Evolutionary conservation across 2,113 vertebrate genomes (phyloP).

Genomic region (Cromileptes altivelis): DNA sequence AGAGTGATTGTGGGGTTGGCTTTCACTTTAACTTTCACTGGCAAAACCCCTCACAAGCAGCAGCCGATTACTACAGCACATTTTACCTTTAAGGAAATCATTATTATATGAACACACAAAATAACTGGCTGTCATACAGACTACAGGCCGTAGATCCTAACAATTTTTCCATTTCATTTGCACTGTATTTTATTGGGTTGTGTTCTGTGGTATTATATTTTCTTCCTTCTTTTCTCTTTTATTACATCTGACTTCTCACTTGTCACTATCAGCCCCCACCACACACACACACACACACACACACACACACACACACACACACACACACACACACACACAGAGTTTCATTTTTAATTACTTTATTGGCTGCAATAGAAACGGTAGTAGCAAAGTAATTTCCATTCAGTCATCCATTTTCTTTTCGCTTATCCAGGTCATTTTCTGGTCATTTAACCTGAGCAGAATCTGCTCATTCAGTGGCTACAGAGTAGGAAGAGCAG

Average conservation of each 20-base stretch:
- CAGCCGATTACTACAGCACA: too few species aligned
- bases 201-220: not conserved
- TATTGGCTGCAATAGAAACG: conserved; percentile 38
- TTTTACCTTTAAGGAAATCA: not conserved
- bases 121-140: not conserved
- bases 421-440: conserved; percentile 54
- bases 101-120: not conserved
- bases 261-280: not conserved
- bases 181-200: not conserved
- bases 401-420: conserved; percentile 29
- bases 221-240: conserved; percentile 7
- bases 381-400: conserved; percentile 31
- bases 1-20: too few species aligned
- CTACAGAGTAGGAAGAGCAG: not conserved
- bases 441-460: conserved; percentile 46
- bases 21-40: too few species aligned
- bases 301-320: conserved; percentile 12
- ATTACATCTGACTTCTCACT: not conserved
- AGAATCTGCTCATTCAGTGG: conserved; percentile 16
- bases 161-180: not conserved
- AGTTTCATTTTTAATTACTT: conserved; percentile 47
- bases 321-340: not conserved
- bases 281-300: not conserved
- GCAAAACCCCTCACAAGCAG: too few species aligned
- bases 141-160: too few species aligned